These are phyloP conservation scores for Agrotis ipsilon DNA, from an alignment of 2,888 invertebrate species.

Conservation along the genomic window DNA sequence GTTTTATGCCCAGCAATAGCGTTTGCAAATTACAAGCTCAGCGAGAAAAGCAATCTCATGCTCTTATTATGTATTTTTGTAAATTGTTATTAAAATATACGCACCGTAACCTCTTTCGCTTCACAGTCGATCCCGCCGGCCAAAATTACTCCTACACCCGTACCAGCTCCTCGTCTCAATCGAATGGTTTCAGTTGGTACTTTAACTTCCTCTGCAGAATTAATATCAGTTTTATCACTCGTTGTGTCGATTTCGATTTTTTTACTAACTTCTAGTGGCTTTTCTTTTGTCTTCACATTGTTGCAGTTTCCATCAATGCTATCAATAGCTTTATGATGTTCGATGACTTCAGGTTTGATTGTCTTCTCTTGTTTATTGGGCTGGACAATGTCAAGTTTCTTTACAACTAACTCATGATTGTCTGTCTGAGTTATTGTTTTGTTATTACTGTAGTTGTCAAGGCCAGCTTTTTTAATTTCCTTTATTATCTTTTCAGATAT, in stretches of 20 bases:
- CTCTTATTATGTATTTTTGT: not conserved
- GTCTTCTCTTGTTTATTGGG: constrained; percentile 68
- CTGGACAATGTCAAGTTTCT: constrained; percentile 64
- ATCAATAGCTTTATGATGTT: constrained; percentile 62
- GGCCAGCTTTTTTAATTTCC: constrained; percentile 81
- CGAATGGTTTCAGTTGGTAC: constrained; percentile 78
- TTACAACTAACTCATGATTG: constrained; percentile 67
- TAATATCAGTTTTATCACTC: constrained; percentile 69
- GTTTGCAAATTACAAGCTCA: too few relatives aligned
- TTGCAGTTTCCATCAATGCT: constrained; percentile 42
- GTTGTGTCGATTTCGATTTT: constrained; percentile 61
- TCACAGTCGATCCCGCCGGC: constrained; percentile 98
- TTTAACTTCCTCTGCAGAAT: constrained; percentile 68
- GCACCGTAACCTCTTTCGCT: constrained; percentile 97
- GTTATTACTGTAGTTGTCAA: constrained; percentile 74
- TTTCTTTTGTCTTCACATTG: constrained; percentile 61
- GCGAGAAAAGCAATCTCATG: not conserved
- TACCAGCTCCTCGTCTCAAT: constrained; percentile 83
- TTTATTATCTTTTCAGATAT: constrained; percentile 83
- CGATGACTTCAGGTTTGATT: constrained; percentile 64
- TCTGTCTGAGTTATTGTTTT: constrained; percentile 66
- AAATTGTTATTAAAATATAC: constrained; percentile 67
- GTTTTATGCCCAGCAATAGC: too few relatives aligned
- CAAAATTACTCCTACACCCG: constrained; percentile 96
- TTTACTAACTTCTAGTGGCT: constrained; percentile 56